A percentile compares a stretch with the other conserved stretches of the same genome.
Evolutionary conservation across 2,797 vertebrate genomes (phyloP).

Genomic region (Pagetopsis macropterus): DNA sequence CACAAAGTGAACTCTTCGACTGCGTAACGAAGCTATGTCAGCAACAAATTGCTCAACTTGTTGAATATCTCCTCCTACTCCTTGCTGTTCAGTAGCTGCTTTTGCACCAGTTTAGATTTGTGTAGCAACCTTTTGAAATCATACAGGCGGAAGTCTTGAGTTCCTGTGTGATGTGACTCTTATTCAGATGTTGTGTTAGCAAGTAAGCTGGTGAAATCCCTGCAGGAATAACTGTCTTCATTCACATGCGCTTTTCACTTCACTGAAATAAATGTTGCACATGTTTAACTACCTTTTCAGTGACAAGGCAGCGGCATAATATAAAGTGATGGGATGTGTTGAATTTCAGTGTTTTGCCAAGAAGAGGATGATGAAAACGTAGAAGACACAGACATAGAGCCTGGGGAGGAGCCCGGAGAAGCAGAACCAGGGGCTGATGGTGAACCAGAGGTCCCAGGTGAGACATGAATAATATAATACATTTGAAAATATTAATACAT

Average conservation of each 20-base stretch:
- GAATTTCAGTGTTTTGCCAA: slow-evolving; percentile 56
- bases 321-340: slow-evolving; percentile 35
- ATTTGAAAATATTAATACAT: neutral
- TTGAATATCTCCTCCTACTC: slow-evolving; percentile 24
- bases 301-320: neutral
- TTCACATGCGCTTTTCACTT: slow-evolving; percentile 4
- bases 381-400: accelerated
- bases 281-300: neutral
- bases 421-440: accelerated
- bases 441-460: neutral
- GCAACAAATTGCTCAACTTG: slow-evolving; percentile 53
- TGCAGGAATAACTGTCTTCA: neutral
- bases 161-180: slow-evolving; percentile 44
- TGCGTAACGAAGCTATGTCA: slow-evolving; percentile 19
- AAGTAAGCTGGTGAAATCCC: neutral
- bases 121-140: slow-evolving; percentile 27
- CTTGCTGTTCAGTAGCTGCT: neutral
- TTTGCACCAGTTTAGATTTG: slow-evolving; percentile 53
- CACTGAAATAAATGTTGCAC: neutral
- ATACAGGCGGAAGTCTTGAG: slow-evolving; percentile 30
- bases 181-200: slow-evolving; percentile 12
- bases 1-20: slow-evolving; percentile 1
- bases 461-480: neutral
- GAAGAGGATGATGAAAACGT: accelerated
- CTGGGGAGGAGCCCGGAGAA: neutral